phyloP scores from a whole-genome alignment of 2,113 vertebrate species.

The Nettapus auritus region DNA sequence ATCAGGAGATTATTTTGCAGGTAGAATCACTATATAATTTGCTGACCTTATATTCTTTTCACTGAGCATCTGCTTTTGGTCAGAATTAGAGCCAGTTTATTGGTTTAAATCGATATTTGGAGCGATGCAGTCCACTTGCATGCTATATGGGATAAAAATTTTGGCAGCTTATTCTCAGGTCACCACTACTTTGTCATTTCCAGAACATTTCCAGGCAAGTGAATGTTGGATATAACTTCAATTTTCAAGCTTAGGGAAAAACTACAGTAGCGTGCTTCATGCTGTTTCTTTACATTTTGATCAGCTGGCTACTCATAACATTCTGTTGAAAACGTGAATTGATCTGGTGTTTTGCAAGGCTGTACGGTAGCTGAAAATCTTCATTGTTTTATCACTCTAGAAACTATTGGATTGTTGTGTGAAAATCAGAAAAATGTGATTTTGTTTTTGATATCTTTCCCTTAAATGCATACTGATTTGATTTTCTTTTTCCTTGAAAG shows the following conservation, averaged over 20 bases:
- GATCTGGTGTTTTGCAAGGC: background rate
- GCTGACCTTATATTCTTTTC: background rate
- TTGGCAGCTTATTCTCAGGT: background rate
- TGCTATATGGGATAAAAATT: background rate
- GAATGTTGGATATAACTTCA: background rate
- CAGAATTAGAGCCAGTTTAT: background rate
- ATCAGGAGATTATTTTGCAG: background rate
- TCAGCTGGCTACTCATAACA: background rate
- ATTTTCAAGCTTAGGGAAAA: background rate
- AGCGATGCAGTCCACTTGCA: background rate
- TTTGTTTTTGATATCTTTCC: background rate
- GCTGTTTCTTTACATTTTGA: background rate
- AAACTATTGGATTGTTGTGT: background rate
- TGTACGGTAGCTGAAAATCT: background rate
- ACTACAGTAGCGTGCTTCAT: background rate
- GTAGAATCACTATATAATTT: background rate
- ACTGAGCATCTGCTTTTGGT: constrained; percentile 14
- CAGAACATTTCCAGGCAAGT: background rate
- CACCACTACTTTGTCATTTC: background rate
- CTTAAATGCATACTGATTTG: background rate
- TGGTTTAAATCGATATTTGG: background rate
- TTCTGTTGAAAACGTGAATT: background rate
- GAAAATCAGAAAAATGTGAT: background rate
- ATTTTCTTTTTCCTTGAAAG: background rate
- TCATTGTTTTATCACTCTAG: background rate